Evolutionary conservation across 2,113 vertebrate genomes (phyloP).

Genomic region (Gallinago paraguaiae): DNA sequence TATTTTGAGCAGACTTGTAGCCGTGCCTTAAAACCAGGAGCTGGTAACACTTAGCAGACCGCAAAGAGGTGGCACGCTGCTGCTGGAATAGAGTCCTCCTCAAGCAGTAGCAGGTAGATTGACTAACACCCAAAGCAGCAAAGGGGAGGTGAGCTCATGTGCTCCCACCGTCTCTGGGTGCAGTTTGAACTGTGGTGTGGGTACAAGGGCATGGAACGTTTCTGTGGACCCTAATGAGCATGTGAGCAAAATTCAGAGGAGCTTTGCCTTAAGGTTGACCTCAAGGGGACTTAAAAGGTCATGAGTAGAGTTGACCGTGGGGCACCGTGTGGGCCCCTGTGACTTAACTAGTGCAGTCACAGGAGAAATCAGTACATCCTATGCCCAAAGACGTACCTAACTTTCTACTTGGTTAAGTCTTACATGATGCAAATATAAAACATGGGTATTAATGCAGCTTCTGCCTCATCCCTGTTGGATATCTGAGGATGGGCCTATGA

Average conservation of each 20-base stretch:
- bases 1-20: background rate
- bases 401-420: background rate
- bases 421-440: background rate
- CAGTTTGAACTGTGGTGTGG: background rate
- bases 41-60: background rate
- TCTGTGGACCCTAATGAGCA: background rate
- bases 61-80: background rate
- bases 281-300: background rate
- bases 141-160: background rate
- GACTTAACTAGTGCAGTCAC: background rate
- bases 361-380: background rate
- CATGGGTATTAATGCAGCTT: background rate
- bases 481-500: background rate
- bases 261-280: background rate
- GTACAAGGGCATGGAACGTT: background rate
- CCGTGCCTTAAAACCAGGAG: background rate
- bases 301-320: rapidly evolving
- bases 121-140: background rate
- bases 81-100: background rate
- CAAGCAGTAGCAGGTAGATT: background rate
- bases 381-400: background rate
- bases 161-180: background rate
- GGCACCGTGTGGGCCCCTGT: background rate
- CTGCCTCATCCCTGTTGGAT: background rate
- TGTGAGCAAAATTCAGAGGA: background rate